Percentiles rank a stretch among this genome's conserved stretches.
phyloP scores from a whole-genome alignment of 2,797 vertebrate species.

The Acipenser transmontanus region DNA sequence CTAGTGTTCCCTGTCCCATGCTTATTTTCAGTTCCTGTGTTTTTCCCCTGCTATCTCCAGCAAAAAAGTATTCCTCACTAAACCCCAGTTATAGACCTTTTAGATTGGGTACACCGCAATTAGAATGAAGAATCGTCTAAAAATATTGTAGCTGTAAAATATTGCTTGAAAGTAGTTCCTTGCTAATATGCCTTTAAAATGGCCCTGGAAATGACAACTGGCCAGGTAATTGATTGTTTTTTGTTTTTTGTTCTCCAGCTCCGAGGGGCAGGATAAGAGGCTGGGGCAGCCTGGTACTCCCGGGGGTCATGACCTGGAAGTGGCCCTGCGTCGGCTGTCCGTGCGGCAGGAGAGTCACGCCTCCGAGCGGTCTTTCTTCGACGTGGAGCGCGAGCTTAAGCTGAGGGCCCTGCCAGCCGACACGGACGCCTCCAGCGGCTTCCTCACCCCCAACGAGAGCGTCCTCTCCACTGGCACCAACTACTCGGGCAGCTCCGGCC shows the following conservation, averaged over 20 bases:
- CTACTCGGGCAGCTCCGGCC: conserved; percentile 63
- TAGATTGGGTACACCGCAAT: too few relatives aligned
- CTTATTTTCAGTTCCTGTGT: too few relatives aligned
- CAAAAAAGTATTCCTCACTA: too few relatives aligned
- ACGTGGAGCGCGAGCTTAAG: conserved; percentile 65
- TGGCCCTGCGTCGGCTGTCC: conserved; percentile 66
- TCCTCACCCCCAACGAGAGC: conserved; percentile 72
- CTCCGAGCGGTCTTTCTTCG: conserved; percentile 68
- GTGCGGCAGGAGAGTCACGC: conserved; percentile 63
- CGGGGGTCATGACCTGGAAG: conserved; percentile 67
- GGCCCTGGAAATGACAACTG: background rate
- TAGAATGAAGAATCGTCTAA: too few relatives aligned
- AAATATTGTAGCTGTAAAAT: background rate
- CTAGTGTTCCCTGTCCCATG: too few relatives aligned
- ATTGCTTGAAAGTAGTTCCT: background rate
- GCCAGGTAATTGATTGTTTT: conserved; percentile 7
- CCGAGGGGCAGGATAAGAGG: conserved; percentile 37
- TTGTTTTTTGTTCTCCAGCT: background rate
- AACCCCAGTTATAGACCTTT: too few relatives aligned
- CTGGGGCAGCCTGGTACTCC: conserved; percentile 64
- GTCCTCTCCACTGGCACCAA: conserved; percentile 67
- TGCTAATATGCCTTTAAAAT: background rate
- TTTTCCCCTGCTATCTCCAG: too few relatives aligned
- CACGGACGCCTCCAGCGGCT: conserved; percentile 48
- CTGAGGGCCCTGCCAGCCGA: conserved; percentile 47